Evolutionary conservation across 2,888 invertebrate genomes (phyloP).

Genomic region (Epistrophe eligans): DNA sequence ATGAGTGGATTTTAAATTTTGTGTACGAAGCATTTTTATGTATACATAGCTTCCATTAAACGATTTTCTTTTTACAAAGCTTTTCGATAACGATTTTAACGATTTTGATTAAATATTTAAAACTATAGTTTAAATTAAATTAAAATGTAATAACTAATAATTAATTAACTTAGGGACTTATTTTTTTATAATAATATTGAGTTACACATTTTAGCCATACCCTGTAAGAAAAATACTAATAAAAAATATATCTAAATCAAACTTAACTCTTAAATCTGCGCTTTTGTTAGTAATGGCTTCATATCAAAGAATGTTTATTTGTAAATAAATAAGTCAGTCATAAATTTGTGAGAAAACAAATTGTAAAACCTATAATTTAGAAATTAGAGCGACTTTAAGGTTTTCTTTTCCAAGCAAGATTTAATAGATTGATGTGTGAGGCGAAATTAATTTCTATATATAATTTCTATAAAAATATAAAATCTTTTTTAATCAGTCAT

Average conservation of each 20-base stretch:
- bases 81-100: too few relatives aligned
- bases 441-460: not conserved
- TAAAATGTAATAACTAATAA: too few relatives aligned
- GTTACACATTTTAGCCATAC: not conserved
- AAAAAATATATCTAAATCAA: not conserved
- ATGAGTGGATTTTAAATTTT: too few relatives aligned
- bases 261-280: not conserved
- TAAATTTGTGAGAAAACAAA: not conserved
- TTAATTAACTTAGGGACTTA: too few relatives aligned
- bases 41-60: too few relatives aligned
- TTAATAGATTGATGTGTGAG: conserved; percentile 1
- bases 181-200: too few relatives aligned
- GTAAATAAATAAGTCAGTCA: not conserved
- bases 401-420: conserved; percentile 11
- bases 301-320: not conserved
- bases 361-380: conserved; percentile 41
- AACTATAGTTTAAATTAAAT: too few relatives aligned
- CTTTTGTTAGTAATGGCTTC: not conserved
- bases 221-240: not conserved
- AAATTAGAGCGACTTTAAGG: conserved; percentile 32
- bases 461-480: not conserved
- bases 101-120: too few relatives aligned
- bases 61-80: too few relatives aligned
- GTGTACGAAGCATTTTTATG: too few relatives aligned
- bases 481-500: conserved; percentile 41